phyloP scores from a whole-genome alignment of 1,140 invertebrate species.

The Caenorhabditis remanei region DNA sequence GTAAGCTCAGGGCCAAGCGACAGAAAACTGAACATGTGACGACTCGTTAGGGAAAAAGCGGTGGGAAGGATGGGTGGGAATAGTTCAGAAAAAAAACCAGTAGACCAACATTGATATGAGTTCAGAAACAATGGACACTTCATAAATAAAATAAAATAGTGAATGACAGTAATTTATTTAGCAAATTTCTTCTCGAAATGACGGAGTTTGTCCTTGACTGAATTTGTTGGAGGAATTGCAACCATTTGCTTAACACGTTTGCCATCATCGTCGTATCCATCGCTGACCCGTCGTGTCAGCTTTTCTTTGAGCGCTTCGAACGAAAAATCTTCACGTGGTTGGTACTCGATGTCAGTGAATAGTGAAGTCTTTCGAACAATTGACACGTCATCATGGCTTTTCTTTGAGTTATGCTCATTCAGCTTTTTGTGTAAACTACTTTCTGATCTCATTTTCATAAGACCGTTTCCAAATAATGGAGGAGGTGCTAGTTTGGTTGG shows the following conservation, averaged over 20 bases:
- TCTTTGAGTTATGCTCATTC: background rate
- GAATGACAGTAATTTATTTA: background rate
- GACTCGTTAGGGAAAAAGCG: conserved; percentile 34
- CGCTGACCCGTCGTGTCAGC: conserved; percentile 51
- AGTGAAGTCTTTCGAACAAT: conserved; percentile 36
- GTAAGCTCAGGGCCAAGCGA: background rate
- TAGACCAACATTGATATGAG: conserved; percentile 30
- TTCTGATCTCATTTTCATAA: conserved; percentile 60
- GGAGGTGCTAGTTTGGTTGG: conserved; percentile 27
- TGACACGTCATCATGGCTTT: conserved; percentile 7
- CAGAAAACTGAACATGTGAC: background rate
- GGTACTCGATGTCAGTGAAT: conserved; percentile 18
- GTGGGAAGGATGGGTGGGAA: background rate
- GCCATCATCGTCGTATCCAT: conserved; percentile 26
- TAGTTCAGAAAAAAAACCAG: conserved; percentile 1
- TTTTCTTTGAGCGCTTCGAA: conserved; percentile 52
- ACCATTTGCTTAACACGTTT: conserved; percentile 19
- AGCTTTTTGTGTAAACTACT: conserved; percentile 52
- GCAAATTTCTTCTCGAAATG: conserved; percentile 56
- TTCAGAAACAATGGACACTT: conserved; percentile 15
- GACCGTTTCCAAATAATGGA: conserved; percentile 43
- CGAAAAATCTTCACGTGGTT: conserved; percentile 51
- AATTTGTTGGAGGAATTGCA: conserved; percentile 48
- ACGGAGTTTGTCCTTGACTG: conserved; percentile 59
- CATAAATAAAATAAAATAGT: background rate